Evolutionary conservation across 2,797 vertebrate genomes (phyloP).

Genomic region (Pempheris klunzingeri): DNA sequence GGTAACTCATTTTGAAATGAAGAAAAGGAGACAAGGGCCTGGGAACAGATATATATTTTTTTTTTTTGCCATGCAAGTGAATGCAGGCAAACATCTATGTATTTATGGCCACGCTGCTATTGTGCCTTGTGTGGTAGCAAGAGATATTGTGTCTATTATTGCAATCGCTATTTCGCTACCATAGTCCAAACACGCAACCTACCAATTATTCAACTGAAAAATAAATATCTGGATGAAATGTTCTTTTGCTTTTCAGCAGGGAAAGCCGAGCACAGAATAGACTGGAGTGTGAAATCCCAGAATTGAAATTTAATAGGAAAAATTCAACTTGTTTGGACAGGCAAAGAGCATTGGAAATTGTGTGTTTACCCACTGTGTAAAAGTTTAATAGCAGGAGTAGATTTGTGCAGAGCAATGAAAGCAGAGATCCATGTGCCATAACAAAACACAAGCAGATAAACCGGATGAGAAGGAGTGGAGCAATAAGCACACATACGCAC

Average conservation of each 20-base stretch:
- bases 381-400: conserved; percentile 46
- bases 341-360: conserved; percentile 30
- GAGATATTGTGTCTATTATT: conserved; percentile 54
- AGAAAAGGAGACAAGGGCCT: conserved; percentile 22
- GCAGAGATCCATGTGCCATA: neutral
- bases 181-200: conserved; percentile 15
- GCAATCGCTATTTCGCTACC: conserved; percentile 30
- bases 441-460: neutral
- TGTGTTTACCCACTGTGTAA: conserved; percentile 50
- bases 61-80: conserved; percentile 12
- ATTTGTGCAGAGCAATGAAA: conserved; percentile 47
- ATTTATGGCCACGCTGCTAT: neutral
- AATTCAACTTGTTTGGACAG: conserved; percentile 47
- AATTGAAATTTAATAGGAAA: conserved; percentile 58
- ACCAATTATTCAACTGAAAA: conserved; percentile 55
- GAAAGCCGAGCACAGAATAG: conserved; percentile 16
- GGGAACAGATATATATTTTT: conserved; percentile 6
- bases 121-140: conserved; percentile 17
- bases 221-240: conserved; percentile 51
- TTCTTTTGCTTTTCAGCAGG: conserved; percentile 33
- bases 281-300: conserved; percentile 60
- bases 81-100: conserved; percentile 30
- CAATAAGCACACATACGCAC: neutral
- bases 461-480: too few relatives aligned
- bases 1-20: conserved; percentile 25